A percentile compares a stretch with the other conserved stretches of the same genome.
Conservation (phyloP, 1,140 invertebrate genomes). For the Nymphalis io region DNA sequence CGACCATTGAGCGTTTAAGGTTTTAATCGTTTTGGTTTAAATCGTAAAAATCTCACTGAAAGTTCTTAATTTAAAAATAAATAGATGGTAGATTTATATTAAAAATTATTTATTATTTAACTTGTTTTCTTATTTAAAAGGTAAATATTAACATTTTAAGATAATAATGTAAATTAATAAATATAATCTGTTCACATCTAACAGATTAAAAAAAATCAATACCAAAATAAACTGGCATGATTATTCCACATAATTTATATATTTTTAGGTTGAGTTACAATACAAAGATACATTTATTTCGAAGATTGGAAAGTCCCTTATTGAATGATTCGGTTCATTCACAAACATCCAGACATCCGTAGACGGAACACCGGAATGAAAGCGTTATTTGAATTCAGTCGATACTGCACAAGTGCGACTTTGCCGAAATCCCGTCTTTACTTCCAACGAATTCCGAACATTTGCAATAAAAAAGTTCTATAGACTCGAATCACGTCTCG, state of each 20-base stretch:
- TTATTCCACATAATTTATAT: background rate
- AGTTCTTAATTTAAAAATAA: too few relatives aligned
- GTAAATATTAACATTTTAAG: too few relatives aligned
- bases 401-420: constrained; percentile 42
- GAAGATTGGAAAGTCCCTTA: background rate
- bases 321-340: background rate
- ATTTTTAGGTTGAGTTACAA: background rate
- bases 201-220: too few relatives aligned
- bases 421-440: constrained; percentile 63
- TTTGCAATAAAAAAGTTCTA: constrained; percentile 75
- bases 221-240: too few relatives aligned
- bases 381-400: constrained; percentile 39
- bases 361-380: constrained; percentile 27
- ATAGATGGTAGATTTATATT: too few relatives aligned
- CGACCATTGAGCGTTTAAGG: background rate
- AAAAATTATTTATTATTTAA: too few relatives aligned
- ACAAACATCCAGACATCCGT: constrained; percentile 8
- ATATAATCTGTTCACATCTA: too few relatives aligned
- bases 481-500: constrained; percentile 75
- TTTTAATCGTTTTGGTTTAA: background rate
- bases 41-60: too few relatives aligned
- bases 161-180: too few relatives aligned
- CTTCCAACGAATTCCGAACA: constrained; percentile 69
- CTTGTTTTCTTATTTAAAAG: too few relatives aligned
- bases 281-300: background rate